phyloP scores from a whole-genome alignment of 2,888 invertebrate genomes.

The Caenorhabditis macrosperma region DNA sequence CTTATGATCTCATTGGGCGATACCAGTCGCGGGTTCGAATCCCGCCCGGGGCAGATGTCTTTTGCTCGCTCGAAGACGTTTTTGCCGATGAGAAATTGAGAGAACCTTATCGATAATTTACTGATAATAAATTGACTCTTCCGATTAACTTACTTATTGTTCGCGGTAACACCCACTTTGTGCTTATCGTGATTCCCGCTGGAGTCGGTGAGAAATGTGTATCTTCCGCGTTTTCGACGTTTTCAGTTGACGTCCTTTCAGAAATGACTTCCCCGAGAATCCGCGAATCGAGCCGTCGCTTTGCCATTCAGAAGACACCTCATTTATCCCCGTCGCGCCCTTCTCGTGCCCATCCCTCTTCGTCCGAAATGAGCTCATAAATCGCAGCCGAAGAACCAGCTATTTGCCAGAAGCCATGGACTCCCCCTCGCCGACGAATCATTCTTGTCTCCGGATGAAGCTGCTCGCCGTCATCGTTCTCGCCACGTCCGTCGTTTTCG shows the following conservation, averaged over 20 bases:
- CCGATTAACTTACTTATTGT: too few species aligned
- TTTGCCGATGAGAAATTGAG: too few species aligned
- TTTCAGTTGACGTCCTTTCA: too few species aligned
- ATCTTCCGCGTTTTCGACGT: too few species aligned
- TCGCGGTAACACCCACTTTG: too few species aligned
- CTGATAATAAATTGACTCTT: too few species aligned
- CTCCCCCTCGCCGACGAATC: neutral
- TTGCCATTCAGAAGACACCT: neutral
- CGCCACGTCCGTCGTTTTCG: neutral
- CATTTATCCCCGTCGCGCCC: neutral
- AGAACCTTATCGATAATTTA: too few species aligned
- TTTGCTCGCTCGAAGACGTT: neutral
- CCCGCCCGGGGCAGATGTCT: constrained; percentile 22
- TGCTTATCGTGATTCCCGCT: too few species aligned
- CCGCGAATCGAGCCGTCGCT: neutral
- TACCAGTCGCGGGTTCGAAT: constrained; percentile 45
- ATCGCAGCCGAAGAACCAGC: constrained; percentile 1
- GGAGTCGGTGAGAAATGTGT: too few species aligned
- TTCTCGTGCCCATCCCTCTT: neutral
- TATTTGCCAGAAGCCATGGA: neutral
- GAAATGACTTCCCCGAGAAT: too few species aligned
- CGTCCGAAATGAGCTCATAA: neutral
- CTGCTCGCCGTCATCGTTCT: neutral
- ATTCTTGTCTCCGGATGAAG: neutral
- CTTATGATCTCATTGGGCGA: constrained; percentile 41